Evolutionary conservation across 2,888 invertebrate genomes (phyloP), one percentile per base, ranked within the genome.

Genomic region (Globia sparganii): DNA sequence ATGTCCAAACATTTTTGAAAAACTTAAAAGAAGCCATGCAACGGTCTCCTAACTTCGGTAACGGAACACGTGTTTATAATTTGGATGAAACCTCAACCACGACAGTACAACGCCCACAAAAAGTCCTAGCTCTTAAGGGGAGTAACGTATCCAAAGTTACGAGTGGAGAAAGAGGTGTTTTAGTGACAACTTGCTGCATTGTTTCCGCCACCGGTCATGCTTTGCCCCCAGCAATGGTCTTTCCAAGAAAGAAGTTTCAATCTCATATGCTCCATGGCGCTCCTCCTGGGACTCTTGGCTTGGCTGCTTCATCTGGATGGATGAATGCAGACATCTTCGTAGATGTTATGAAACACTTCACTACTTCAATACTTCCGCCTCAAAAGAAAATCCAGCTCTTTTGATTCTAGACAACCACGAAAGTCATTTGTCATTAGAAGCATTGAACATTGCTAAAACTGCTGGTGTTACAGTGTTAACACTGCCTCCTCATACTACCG

Each of bases 311-410:
- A 31, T 31, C 31, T 31, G 59, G 59, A 9, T 31, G 59, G 59
- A 59, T 64, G 64, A 64, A 64, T 64, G n/a, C 64, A 40, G 62
- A 64, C 6, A 40, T 64, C 37, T 64, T 64, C 37, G 64, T 64
- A 40, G n/a, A 40, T 64, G 64, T 37, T 40, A 64, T 64, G 37
- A 64, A 40, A 40, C 37, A 37, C 37, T 64, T 64, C 15, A 37
- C n/a, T 64, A 18, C 31, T 21, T 21, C 31, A 59, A 59, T 31
- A 64, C 40, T 64, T 64, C 64, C 31, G 59, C 59, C 59, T 31
- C 59, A 34, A 61, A 61, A 59, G 31, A 31, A 59, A 59, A 59
- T 18, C 59, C 59, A 59, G 59, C 59, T 15, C 59, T 59, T 59
- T 61, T 61, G 4, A 61, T 61, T 9, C 21, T 61, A 2, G 59